Evolutionary conservation across 2,888 invertebrate species (phyloP).

Genomic region (Oligia fasciuncula): DNA sequence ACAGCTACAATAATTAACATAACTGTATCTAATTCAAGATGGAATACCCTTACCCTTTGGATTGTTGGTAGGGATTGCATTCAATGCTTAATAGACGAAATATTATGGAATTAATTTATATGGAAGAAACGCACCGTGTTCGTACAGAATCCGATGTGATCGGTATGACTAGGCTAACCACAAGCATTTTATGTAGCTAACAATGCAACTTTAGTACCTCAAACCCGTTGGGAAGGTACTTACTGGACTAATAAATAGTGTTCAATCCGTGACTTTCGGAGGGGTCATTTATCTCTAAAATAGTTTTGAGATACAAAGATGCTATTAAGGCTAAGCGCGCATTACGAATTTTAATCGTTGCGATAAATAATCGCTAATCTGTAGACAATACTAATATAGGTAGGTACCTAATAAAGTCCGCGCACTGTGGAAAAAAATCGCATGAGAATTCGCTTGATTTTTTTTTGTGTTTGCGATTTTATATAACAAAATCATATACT

Average conservation of each 20-base stretch:
- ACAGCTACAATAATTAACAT: too few species aligned
- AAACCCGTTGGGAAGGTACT: neutral
- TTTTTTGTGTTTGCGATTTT: too few species aligned
- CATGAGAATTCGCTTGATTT: too few species aligned
- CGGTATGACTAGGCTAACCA: neutral
- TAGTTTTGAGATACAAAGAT: neutral
- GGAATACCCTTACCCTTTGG: neutral
- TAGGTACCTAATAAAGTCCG: too few species aligned
- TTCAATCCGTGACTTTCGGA: neutral
- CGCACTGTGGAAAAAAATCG: too few species aligned
- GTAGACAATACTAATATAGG: too few species aligned
- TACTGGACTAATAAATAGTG: neutral
- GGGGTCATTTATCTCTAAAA: slow-evolving; percentile 9
- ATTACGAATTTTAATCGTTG: too few species aligned
- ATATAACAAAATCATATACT: too few species aligned
- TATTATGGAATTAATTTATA: neutral
- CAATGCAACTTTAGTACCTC: neutral
- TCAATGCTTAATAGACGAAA: slow-evolving; percentile 6
- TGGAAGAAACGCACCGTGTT: too few species aligned
- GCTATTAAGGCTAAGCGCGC: neutral
- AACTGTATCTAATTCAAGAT: too few species aligned
- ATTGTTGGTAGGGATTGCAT: neutral
- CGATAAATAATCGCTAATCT: too few species aligned
- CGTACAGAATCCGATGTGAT: neutral
- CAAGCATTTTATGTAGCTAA: slow-evolving; percentile 1